A percentile compares a stretch with the other conserved stretches of the same genome.
Conservation (phyloP, 2,888 invertebrate genomes). For the Geophilus truncorum region DNA sequence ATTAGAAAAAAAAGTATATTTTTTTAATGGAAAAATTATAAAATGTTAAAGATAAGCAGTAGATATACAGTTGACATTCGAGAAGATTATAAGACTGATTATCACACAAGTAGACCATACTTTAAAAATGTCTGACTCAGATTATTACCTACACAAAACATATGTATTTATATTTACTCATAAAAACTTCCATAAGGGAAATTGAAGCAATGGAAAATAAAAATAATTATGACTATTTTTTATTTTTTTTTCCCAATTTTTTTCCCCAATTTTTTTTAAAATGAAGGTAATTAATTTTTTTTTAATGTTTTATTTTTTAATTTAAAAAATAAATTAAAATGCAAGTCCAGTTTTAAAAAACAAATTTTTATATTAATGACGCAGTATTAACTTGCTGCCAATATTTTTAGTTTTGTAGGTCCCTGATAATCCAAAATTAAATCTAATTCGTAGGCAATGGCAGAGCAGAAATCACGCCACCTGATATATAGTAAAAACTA, state of each 20-base stretch:
- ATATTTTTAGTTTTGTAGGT: constrained; percentile 7
- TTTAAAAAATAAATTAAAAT: neutral
- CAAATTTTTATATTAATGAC: neutral
- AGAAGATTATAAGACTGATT: neutral
- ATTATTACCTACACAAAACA: neutral
- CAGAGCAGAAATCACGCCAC: neutral
- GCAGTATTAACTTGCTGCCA: neutral
- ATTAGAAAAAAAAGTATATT: neutral
- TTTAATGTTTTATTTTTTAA: neutral
- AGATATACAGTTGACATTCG: neutral
- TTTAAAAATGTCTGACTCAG: constrained; percentile 13
- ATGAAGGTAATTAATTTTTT: neutral
- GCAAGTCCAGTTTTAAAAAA: no score
- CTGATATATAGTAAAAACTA: neutral
- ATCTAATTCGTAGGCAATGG: neutral
- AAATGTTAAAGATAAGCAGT: neutral
- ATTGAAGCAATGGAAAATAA: no score
- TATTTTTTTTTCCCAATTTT: neutral
- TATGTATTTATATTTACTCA: no score
- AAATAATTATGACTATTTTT: neutral
- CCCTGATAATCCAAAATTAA: constrained; percentile 7
- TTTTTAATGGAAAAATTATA: neutral
- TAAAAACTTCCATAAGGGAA: neutral
- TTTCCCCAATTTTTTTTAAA: no score
- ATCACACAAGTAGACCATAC: neutral